Evolutionary conservation across 1,140 invertebrate genomes (phyloP), one percentile per base, ranked within the genome.

Genomic region (Subanguina moxae): DNA sequence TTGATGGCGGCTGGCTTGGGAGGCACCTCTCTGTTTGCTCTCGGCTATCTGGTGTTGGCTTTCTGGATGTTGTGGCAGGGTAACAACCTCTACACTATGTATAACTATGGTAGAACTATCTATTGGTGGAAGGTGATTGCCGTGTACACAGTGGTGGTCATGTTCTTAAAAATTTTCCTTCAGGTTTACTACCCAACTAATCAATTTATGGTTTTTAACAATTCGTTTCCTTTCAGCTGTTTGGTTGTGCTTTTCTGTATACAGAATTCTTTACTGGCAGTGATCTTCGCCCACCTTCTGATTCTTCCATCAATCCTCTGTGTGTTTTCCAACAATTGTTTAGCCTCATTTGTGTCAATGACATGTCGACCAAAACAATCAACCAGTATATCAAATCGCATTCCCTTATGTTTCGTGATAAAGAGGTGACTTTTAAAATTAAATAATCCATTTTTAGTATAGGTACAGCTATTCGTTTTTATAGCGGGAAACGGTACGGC

Each of bases 41-140:
- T 82, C 0, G 80, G 80, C 57, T 82, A 82, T 67, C 57, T 82
- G 32, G 68, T 82, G 1, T 32, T 83, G 27, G 80, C 80, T 11
- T 77, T 82, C 63, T 75, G 70, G 73, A 78, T 82, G 76, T 72
- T 82, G 9, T 82, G 80, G 80, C 67, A 80, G 48, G 80, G 80
- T 1, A 82, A 78, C 67, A 82, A 82, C 57, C 65, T 82, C 3
- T 82, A 82, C 66, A 73, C 76, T 23, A 81, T 83, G 79, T 66
- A 72, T 8, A 38, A 74, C 13, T 68, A 74, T 27, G 38, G 45
- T 1, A 64, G 61, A 28, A 80, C 75, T 9, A 32, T 81, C 21
- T 48, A 45, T n/a, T 42, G 77, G 52, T 82, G 80, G 80, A 70
- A 80, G 23, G 57, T 65, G 38, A 46, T 82, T 11, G 52, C 80